Evolutionary conservation across 2,888 invertebrate genomes (phyloP), one percentile per base, ranked within the genome.

Genomic region (Drosophila subsilvestris): DNA sequence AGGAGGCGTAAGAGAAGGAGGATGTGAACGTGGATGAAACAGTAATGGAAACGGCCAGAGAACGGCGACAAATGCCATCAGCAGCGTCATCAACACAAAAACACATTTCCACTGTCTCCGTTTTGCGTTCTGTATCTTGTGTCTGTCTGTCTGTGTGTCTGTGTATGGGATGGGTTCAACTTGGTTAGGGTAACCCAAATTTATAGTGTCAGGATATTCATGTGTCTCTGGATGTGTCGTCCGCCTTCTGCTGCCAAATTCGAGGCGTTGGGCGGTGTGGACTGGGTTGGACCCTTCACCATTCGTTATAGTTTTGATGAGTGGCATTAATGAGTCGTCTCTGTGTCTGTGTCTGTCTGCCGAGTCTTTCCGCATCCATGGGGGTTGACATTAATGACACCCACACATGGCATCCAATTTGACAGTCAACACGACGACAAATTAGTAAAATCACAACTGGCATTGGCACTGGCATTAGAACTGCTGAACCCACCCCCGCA

Each of bases 291-390:
- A 62, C 74, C 74, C 62, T 72, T 69, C 81, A 66, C 79, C 82
- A 88, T 84, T 84, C 86, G 86, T 88, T 84, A 84, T 84, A 84
- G 83, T 84, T 84, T 84, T 84, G 83, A 84, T 84, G 83, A 84
- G 83, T 84, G 88, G 83, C 83, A 88, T 84, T 84, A 84, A 84
- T 84, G 83, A 84, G 83, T 86, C 88, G 79, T 85, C 86, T 86
- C 85, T 84, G 68, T 83, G 85, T 79, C 79, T 76, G 69, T n/a
- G 22, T 22, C 22, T 25, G 25, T 65, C 60, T 50, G 20, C 50
- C 1, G 25, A 53, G 44, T 49, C 50, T n/a, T 7, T 7, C n/a
- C 14, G n/a, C 37, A 37, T 37, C 37, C 37, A 37, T 37, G 50
- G 51, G 54, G 58, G 70, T 63, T 87, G 83, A 78, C 83, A 83